Evolutionary conservation across 2,888 invertebrate genomes (phyloP), one percentile per base, ranked within the genome.

Genomic region (Zygogramma bicolorata): DNA sequence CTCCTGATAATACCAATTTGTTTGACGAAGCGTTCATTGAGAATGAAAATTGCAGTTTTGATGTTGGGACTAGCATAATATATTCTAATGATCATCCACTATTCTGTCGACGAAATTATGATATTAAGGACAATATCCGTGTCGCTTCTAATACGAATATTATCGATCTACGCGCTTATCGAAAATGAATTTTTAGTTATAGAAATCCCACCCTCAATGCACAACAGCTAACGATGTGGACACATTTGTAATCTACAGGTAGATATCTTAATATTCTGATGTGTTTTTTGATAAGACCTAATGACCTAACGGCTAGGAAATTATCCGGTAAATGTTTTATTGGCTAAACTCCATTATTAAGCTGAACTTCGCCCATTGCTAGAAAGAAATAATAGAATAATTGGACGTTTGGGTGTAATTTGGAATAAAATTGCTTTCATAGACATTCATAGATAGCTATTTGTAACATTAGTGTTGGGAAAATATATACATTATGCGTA

Each of bases 221-320:
- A 66, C 60, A 65, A 65, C 27, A 18, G 5, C 8, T 70, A 71
- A 67, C 66, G 67, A 71, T 61, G 61, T 46, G 27, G 20, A 62
- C 66, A 62, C 62, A 66, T 71, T 40, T 61, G 58, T 70, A 70
- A 70, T 70, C 38, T 40, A 66, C 31, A 67, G 67, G 63, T 71
- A 67, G 38, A 67, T 71, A 58, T 71, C 57, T 62, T 25, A 20
- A 61, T 67, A 38, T 42, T 40, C 22, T 34, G 67, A 71, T 67
- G 7, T 25, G 61, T 71, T 66, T 71, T 71, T 57, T 38, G 71
- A 71, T 71, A 71, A 58, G 25, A 10, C 31, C 27, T 40, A 27
- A 58, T 60, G 29, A 31, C 63, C 31, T 70, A 70, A 70, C 63
- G 38, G 29, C n/a, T 46, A 25, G 42, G 22, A 27, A 65, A 61